Evolutionary conservation across 2,113 vertebrate species (phyloP).

Genomic region (Neodontobutis hainanensis): DNA sequence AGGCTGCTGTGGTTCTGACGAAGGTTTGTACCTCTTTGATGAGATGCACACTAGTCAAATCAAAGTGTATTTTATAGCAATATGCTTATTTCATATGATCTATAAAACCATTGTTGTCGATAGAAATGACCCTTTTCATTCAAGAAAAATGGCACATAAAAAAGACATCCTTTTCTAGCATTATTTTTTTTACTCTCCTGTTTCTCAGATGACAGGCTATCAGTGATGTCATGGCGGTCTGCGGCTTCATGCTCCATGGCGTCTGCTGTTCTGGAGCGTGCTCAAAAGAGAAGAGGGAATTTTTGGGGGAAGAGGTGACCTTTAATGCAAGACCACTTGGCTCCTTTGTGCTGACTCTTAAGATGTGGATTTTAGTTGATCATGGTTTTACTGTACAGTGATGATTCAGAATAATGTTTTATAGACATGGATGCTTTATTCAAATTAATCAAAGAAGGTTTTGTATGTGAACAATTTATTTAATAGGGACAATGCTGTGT

Average conservation of each 20-base stretch:
- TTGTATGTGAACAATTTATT: background rate
- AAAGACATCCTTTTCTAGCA: no score
- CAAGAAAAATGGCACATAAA: no score
- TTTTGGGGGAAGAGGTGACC: constrained; percentile 69
- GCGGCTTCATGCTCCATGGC: constrained; percentile 59
- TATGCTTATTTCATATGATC: no score
- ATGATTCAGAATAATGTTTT: background rate
- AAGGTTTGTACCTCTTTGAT: constrained; percentile 41
- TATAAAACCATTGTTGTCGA: no score
- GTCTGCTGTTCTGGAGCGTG: constrained; percentile 55
- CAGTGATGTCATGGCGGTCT: constrained; percentile 62
- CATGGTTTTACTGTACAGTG: background rate
- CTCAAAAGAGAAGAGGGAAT: constrained; percentile 55
- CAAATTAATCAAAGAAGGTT: background rate
- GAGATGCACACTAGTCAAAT: background rate
- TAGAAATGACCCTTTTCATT: no score
- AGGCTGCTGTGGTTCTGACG: constrained; percentile 34
- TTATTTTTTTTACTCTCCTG: background rate
- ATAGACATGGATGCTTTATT: background rate
- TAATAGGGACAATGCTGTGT: background rate
- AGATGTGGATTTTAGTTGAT: background rate
- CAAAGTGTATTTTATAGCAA: background rate
- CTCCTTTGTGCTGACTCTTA: background rate
- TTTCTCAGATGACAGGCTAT: constrained; percentile 54
- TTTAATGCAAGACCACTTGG: background rate